phyloP scores from a whole-genome alignment of 1,140 invertebrate genomes.

The Macrobrachium rosenbergii region DNA sequence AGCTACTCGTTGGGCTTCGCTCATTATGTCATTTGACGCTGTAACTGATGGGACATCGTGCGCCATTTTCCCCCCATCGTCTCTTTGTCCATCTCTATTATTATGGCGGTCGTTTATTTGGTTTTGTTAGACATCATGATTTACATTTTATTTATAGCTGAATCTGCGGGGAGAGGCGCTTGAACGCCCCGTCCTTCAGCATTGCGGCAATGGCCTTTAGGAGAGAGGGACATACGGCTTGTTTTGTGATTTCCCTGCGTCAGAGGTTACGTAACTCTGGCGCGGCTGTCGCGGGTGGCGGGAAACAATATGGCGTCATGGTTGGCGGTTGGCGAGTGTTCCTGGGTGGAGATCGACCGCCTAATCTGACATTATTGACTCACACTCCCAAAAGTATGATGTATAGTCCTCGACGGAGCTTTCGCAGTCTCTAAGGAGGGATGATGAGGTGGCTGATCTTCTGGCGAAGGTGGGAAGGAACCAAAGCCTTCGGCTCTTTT shows the following conservation, averaged over 20 bases:
- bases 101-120: constrained; percentile 64
- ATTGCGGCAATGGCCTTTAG: not conserved
- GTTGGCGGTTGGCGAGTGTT: constrained; percentile 55
- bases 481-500: too few relatives aligned
- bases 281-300: constrained; percentile 37
- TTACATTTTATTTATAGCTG: constrained; percentile 63
- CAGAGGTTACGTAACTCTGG: constrained; percentile 23
- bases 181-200: not conserved
- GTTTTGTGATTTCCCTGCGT: not conserved
- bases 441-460: constrained; percentile 50
- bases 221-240: not conserved
- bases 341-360: constrained; percentile 56
- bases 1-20: not conserved
- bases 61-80: constrained; percentile 40
- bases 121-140: constrained; percentile 63
- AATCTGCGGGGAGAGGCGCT: constrained; percentile 24
- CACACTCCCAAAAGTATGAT: constrained; percentile 59
- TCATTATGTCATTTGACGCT: constrained; percentile 19
- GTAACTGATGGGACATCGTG: constrained; percentile 10
- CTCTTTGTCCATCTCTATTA: constrained; percentile 55
- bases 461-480: not conserved
- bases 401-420: constrained; percentile 53
- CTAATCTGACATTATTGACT: constrained; percentile 63
- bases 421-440: constrained; percentile 44
- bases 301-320: constrained; percentile 61